Base-by-base conservation (phyloP, 2,113 vertebrate species). In the Hoplias malabaricus region DNA sequence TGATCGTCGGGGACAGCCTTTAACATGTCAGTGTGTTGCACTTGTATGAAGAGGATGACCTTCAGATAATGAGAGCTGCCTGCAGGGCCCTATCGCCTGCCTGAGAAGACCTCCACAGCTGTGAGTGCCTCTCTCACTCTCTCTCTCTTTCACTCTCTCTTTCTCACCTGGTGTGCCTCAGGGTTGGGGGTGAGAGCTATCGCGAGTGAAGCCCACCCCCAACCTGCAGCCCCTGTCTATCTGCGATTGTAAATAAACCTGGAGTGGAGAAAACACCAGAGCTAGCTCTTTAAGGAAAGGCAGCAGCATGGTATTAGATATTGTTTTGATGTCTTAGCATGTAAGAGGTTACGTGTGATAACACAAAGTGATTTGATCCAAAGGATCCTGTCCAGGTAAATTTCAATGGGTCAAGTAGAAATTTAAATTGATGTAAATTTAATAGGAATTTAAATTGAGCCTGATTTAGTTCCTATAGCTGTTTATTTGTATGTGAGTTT, bases 11-110 rank as follows among this genome's bases (percentile, higher is more conserved):
- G 77, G 76, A 79, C 75, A 81, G 76, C 77, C 70, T 83, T 75
- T 85, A 83, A 71, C 74, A 75, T 80, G 84, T 79, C 82, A 80
- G 68, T 16, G 33, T 69, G 75, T 77, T 80, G 59, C 73, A n/a
- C 21, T 69, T 2, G 31, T 66, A 70, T 79, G 65, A 71, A 78
- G 79, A 68, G 29, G 46, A 86, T 83, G 85, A 87, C 84, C 82
- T 85, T 84, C 80, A 82, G 73, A 82, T 84, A 79, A 85, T 77
- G 80, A 80, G 76, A 73, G 69, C 42, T 78, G 80, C 73, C 80
- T 84, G 48, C 61, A 71, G 81, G 83, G 77, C 62, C 67, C 65
- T 78, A 25, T 73, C 23, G 70, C 79, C 63, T 80, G 54, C 46
- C 75, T 79, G 71, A 69, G 75, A 84, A 84, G 75, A 82, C 63